Evolutionary conservation across 2,797 vertebrate genomes (phyloP), one percentile per base, ranked within the genome.

Genomic region (Epinephelus awoara): DNA sequence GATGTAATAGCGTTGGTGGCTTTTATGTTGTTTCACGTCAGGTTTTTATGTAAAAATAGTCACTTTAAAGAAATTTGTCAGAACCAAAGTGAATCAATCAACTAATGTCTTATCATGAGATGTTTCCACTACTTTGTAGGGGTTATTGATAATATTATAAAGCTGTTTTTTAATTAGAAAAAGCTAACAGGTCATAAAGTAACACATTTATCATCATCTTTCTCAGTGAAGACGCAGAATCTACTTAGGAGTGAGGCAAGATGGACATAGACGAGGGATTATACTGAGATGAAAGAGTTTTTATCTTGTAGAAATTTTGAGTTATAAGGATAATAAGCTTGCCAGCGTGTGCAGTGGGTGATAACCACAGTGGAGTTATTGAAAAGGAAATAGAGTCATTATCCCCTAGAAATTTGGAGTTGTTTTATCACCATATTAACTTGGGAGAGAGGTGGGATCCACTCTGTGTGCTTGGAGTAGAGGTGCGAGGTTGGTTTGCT

Each of bases 201-300:
- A 67, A 66, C 52, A 66, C 0, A 2, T 44, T 17, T 23, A 58
- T 59, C n/a, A 40, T 54, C 25, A 46, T 72, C 49, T 49, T 61
- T 67, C 44, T 66, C 4, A 21, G 40, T 49, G 27, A 80, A 66
- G 23, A 58, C 14, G n/a, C 12, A 49, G 42, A 68, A 57, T 80
- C 27, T 50, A 46, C 54, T 70, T 27, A 23, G 57, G 49, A 21
- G 13, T 42, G 42, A 55, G 9, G 38, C 52, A 56, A 17, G 44
- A 73, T 71, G 21, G 40, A 68, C n/a, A 58, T 68, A 70, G 72
- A 69, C 49, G n/a, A 67, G 21, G 46, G 52, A 73, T 80, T 73
- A 65, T 34, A 19, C n/a, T n/a, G 34, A 74, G 69, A 79, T 87
- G 65, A 83, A 74, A 79, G 64, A 38, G 46, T 63, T 59, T 51